Evolutionary conservation across 2,113 vertebrate genomes (phyloP).

Genomic region (Pao palembangensis): DNA sequence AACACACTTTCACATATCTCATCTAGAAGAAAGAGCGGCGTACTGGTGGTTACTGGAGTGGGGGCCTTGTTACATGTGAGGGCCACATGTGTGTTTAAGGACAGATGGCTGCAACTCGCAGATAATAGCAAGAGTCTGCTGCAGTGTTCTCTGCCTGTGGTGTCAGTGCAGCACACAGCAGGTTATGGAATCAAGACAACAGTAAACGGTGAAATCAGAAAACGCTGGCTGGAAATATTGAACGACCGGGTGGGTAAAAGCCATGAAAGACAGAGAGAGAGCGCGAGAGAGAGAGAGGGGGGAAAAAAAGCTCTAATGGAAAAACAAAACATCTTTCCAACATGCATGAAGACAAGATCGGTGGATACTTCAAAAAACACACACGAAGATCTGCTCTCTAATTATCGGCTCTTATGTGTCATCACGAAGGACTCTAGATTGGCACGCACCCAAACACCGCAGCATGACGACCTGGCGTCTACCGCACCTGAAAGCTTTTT

Average conservation of each 20-base stretch:
- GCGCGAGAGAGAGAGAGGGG: no score
- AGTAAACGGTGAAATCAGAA: constrained; percentile 6
- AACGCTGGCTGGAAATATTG: no score
- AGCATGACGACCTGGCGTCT: constrained; percentile 8
- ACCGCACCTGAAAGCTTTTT: constrained; percentile 31
- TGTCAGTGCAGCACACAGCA: constrained; percentile 30
- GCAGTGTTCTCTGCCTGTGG: constrained; percentile 27
- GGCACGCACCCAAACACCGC: constrained; percentile 30
- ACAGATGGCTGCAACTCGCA: constrained; percentile 37
- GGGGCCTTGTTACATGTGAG: no score
- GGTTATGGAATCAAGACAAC: constrained; percentile 1
- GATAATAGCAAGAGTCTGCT: constrained; percentile 52
- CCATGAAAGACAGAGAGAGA: not conserved
- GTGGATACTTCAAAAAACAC: constrained; percentile 41
- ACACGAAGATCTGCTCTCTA: constrained; percentile 44
- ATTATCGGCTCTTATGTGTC: constrained; percentile 64
- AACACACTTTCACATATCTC: not conserved
- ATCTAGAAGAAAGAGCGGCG: no score
- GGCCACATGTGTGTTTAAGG: not conserved
- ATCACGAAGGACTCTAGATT: constrained; percentile 33
- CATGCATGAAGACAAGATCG: constrained; percentile 34
- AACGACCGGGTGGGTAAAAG: not conserved
- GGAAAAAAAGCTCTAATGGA: not conserved
- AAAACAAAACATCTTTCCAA: not conserved
- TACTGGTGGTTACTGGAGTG: no score